phyloP scores from a whole-genome alignment of 2,888 invertebrate species.

The Torymus aiolomorphi region DNA sequence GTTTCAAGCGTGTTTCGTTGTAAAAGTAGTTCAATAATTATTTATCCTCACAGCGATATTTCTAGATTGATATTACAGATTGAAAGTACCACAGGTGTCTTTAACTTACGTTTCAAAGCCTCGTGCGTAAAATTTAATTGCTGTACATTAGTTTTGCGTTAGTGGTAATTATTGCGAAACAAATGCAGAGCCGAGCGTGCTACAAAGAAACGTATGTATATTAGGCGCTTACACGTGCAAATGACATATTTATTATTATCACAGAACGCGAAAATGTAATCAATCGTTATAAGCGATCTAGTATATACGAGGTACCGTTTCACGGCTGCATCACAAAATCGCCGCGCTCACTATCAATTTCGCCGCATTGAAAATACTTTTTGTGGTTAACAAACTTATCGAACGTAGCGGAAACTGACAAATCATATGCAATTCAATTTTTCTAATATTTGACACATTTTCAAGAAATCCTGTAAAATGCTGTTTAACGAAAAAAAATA shows the following conservation, averaged over 20 bases:
- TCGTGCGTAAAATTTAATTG: constrained; percentile 13
- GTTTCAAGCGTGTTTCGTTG: constrained; percentile 44
- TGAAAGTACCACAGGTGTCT: constrained; percentile 10
- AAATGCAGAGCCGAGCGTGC: constrained; percentile 5
- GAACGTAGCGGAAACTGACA: constrained; percentile 8
- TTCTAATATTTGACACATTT: neutral
- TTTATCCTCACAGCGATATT: constrained; percentile 26
- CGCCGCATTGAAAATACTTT: constrained; percentile 24
- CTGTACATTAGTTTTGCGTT: constrained; percentile 21
- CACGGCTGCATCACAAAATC: neutral
- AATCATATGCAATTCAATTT: constrained; percentile 23
- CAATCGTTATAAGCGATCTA: constrained; percentile 30
- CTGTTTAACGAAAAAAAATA: too few relatives aligned
- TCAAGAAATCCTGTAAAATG: too few relatives aligned
- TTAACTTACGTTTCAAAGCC: constrained; percentile 22
- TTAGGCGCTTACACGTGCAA: constrained; percentile 13
- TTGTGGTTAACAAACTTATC: constrained; percentile 12
- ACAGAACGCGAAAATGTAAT: constrained; percentile 49
- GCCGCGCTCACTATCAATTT: constrained; percentile 1
- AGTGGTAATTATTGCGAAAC: constrained; percentile 23
- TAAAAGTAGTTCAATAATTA: constrained; percentile 36
- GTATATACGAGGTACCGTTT: neutral
- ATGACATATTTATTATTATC: constrained; percentile 38
- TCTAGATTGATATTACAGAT: constrained; percentile 29
- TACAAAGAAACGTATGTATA: constrained; percentile 29